Percentiles rank a stretch among this genome's conserved stretches.
Evolutionary conservation across 1,140 invertebrate genomes (phyloP).

Genomic region (Pseudobourletiella spinata): DNA sequence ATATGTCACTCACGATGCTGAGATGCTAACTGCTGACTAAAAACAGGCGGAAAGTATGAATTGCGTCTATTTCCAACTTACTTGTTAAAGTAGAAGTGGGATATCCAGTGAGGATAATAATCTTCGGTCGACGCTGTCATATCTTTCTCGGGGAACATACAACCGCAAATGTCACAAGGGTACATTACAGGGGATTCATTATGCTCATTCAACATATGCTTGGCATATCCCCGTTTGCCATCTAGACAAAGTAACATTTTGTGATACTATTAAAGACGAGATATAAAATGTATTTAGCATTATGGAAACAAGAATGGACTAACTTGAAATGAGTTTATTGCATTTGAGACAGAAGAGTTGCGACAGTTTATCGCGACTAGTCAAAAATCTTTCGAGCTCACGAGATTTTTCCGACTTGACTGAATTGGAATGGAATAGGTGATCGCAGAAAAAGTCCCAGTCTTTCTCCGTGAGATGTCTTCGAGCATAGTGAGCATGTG

Average conservation of each 20-base stretch:
- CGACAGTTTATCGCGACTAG: constrained; percentile 17
- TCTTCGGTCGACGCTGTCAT: constrained; percentile 27
- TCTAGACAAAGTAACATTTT: too few relatives aligned
- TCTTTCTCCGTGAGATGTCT: constrained; percentile 26
- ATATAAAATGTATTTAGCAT: not conserved
- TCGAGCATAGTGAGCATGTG: constrained; percentile 26
- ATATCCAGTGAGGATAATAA: constrained; percentile 33
- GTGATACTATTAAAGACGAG: too few relatives aligned
- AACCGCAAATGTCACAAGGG: constrained; percentile 30
- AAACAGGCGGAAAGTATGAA: too few relatives aligned
- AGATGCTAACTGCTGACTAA: too few relatives aligned
- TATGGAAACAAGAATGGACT: not conserved
- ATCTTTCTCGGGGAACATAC: constrained; percentile 24
- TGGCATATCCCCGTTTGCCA: constrained; percentile 23
- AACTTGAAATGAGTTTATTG: constrained; percentile 20
- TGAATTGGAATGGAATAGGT: constrained; percentile 30
- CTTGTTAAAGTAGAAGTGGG: constrained; percentile 32
- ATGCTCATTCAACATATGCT: constrained; percentile 21
- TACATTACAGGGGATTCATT: constrained; percentile 17
- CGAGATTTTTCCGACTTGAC: constrained; percentile 22
- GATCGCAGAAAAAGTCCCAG: constrained; percentile 33
- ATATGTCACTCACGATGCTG: too few relatives aligned
- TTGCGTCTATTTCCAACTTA: too few relatives aligned
- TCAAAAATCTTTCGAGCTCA: constrained; percentile 24
- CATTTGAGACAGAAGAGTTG: constrained; percentile 25